Evolutionary conservation across 1,140 invertebrate species (phyloP), one percentile per base, ranked within the genome.

Genomic region (Scaptodrosophila lebanonensis): DNA sequence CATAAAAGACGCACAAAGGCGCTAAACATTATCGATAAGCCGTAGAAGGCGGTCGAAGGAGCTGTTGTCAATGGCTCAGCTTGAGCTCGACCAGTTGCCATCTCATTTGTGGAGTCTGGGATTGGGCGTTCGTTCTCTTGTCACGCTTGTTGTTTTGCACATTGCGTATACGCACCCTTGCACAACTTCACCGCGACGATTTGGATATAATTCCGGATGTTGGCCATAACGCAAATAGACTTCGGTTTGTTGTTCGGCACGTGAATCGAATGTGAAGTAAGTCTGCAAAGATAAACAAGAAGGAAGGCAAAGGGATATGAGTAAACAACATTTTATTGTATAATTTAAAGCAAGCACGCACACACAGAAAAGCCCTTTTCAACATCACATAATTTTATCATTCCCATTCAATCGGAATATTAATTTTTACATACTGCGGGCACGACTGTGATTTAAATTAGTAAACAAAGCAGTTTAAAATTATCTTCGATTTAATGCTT

Each of bases 121-220:
- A 20, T 9, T 27, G 20, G 40, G 22, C 20, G 32, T 51, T 33
- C 17, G 32, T 36, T 25, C 22, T 20, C 9, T 35, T 15, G 3
- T 42, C 17, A 36, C 35, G 29, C 27, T 39, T 45, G 17, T 50
- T 33, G 35, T 8, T 45, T 29, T 44, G 17, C 33, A 32, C 33
- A 57, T 69, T 62, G 48, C 29, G 61, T 51, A 59, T 70, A 85
- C 89, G 88, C 86, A 93, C 91, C 92, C 92, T 44, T 93, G 90
- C 1, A 94, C 91, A 13, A 96, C 91, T 87, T 95, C 93, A 0
- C 95, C 95, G 51, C 95, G 89, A 72, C 95, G 89, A 84, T 96
- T 95, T 1, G 95, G 95, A 87, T 97, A 97, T 3, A 97, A 89
- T 86, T 96, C 95, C 5, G 95, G 95, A 90, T 97, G 95, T 76